Evolutionary conservation across 2,797 vertebrate species (phyloP), one percentile per base, ranked within the genome.

Genomic region (Petrocephalus sullivani): DNA sequence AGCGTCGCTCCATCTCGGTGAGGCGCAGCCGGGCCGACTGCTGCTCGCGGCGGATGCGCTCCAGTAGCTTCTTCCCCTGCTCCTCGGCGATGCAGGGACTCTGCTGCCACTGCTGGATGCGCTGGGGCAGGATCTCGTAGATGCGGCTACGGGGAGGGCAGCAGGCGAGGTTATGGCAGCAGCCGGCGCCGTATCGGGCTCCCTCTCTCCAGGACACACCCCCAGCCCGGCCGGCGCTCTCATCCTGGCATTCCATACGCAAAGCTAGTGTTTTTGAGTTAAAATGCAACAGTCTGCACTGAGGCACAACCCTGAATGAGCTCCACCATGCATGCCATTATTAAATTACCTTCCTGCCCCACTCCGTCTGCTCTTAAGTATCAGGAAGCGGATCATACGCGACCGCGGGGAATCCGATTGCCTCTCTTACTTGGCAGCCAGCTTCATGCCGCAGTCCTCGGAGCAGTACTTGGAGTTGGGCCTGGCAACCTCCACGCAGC

Each of bases 71-170:
- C 94, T 98, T 98, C 6, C 98, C 98, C 0, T 98, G 98, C 67
- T 99, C 98, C 91, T 99, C 98, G 0, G 98, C 98, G 0, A 99
- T 96, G 90, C 98, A 99, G 0, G 98, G 98, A 91, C 98, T 99
- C 95, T 99, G 98, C 93, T 99, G 98, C 98, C 98, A 99, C 94
- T 99, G 98, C 92, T 99, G 98, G 91, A 99, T 99, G 1, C 97
- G 96, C 93, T 98, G 97, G 0, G 97, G 97, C 1, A 98, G 97
- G 92, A 98, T 98, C 93, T 98, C 97, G 1, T 97, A 98, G 94
- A 98, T 98, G 8, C 97, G 97, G 90, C 97, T 98, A 91, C 57
- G 82, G 19, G 51, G 4, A 88, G 41, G 89, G 19, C 71, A 49
- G 46, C 60, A 82, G 37, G 37, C 0, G 41, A 14, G 21, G 56